Base-by-base conservation (phyloP, 1,140 invertebrate species). In the Brevipalpus yothersi region DNA sequence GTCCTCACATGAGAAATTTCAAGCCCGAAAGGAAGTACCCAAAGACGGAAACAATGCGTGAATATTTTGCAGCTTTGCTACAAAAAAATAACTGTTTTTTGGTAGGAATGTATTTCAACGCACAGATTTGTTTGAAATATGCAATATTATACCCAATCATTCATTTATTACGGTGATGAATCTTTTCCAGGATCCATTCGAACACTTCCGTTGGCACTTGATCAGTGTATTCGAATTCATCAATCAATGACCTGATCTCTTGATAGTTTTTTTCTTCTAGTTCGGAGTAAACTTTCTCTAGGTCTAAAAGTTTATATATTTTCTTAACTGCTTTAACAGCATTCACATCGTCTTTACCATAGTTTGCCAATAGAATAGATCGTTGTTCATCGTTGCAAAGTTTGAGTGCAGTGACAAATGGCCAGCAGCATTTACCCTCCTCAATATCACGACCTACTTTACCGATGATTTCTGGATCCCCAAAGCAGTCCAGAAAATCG, bases 371-470 rank as follows among this genome's bases (percentile, higher is more conserved):
- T 70, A 94, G 77, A 19, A 86, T 72, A 68, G 80, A 72, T 64
- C 75, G 77, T 69, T 95, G 89, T 31, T 78, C 72, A 0, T 77
- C 71, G 64, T 77, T 80, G 40, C 62, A 60, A 10, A 58, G 60
- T 56, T 67, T 62, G 40, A 77, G 57, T 7, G 76, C 73, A 59
- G 69, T 67, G 31, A 74, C 69, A 11, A 75, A 66, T 23, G 76
- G 64, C 77, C 77, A 77, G 58, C 71, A 69, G 66, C 77, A 79
- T 64, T 78, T 79, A 58, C 72, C 73, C 61, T 78, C 77, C 58
- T 74, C 67, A 47, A 78, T 75, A 63, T 78, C 77, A n/a, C 73
- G 77, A 21, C 75, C 76, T 10, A 76, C 70, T 65, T 78, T 78
- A 15, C 77, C 77, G n/a, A 71, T 75, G 8, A 75, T 68, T 23